Conservation (phyloP, 2,113 vertebrate genomes). For the Murina feae region DNA sequence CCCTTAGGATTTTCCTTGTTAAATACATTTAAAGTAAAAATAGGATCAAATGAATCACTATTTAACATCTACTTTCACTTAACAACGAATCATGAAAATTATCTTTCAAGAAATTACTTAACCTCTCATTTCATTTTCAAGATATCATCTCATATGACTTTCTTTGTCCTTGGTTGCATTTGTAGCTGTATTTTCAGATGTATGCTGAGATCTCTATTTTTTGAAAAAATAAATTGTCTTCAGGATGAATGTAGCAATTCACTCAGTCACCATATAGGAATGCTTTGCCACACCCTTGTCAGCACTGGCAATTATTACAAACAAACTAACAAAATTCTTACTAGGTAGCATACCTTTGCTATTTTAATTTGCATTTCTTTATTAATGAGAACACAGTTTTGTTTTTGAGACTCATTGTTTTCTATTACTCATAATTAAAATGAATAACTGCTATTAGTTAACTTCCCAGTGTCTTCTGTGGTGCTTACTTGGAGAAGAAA, state of each 20-base stretch:
- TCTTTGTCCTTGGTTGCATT: neutral
- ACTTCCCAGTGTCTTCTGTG: neutral
- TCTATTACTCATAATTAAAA: neutral
- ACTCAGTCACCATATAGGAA: neutral
- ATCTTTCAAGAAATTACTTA: neutral
- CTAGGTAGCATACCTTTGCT: neutral
- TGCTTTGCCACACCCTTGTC: neutral
- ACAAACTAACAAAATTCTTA: neutral
- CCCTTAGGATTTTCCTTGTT: neutral
- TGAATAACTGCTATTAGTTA: neutral
- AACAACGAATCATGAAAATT: neutral
- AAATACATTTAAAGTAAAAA: conserved; percentile 4
- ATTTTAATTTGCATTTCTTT: neutral
- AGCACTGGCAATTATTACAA: neutral
- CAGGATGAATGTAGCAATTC: neutral
- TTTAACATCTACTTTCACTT: neutral
- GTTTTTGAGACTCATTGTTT: neutral
- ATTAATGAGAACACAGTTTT: neutral
- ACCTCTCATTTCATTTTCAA: neutral
- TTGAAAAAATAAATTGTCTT: neutral
- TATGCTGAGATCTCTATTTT: neutral
- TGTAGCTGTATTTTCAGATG: neutral
- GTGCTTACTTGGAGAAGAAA: neutral
- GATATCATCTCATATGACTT: neutral
- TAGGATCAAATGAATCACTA: neutral